Conservation (phyloP, 2,797 vertebrate genomes). For the Amniataba percoides region DNA sequence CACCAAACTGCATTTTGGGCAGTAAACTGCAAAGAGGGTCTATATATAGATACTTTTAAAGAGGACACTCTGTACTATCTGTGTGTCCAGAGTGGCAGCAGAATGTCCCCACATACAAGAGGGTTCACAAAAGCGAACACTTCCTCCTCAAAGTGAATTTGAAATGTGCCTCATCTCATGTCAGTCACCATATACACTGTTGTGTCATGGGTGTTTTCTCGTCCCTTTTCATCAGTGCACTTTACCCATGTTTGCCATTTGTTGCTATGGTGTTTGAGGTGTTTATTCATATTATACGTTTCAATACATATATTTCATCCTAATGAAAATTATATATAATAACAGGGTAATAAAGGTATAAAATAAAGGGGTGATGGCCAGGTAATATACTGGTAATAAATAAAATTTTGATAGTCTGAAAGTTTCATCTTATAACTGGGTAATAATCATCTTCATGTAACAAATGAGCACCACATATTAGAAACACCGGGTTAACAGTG, state of each 20-base stretch:
- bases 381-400: too few species aligned
- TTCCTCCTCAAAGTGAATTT: not conserved
- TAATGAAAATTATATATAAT: not conserved
- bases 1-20: not conserved
- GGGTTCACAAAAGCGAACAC: not conserved
- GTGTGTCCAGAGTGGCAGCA: not conserved
- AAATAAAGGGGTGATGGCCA: too few species aligned
- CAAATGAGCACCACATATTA: not conserved
- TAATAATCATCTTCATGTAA: not conserved
- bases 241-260: not conserved
- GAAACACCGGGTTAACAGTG: not conserved
- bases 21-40: not conserved
- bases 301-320: not conserved
- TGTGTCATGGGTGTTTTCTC: not conserved
- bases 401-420: not conserved
- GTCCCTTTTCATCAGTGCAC: not conserved
- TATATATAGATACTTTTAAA: not conserved
- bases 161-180: not conserved
- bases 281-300: not conserved
- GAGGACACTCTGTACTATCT: constrained; percentile 1
- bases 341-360: too few species aligned
- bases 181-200: not conserved
- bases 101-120: not conserved
- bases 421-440: not conserved
- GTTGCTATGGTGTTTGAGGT: not conserved